Conservation (phyloP, 2,888 invertebrate species). For the Synergus japonicus region DNA sequence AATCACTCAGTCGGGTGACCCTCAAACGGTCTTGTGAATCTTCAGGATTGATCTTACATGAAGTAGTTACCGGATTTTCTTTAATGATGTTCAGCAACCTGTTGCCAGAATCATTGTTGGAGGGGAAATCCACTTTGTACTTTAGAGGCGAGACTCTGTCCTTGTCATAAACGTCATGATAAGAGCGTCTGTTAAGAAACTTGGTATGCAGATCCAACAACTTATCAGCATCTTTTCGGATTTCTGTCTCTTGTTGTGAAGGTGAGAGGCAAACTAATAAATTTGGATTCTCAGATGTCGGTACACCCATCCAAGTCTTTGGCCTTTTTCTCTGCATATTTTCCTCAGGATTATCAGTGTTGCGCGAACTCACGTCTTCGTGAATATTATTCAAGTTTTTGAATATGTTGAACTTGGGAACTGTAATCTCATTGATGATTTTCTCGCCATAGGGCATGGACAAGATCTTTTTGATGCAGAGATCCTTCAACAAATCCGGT, state of each 20-base stretch:
- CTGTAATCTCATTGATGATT: slow-evolving; percentile 75
- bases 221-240: slow-evolving; percentile 81
- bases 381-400: slow-evolving; percentile 61
- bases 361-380: slow-evolving; percentile 41
- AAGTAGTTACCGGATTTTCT: slow-evolving; percentile 61
- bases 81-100: slow-evolving; percentile 69
- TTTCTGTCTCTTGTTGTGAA: slow-evolving; percentile 81
- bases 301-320: slow-evolving; percentile 81
- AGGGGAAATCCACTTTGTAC: slow-evolving; percentile 59
- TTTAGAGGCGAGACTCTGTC: slow-evolving; percentile 60
- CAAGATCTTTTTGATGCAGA: slow-evolving; percentile 83
- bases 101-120: slow-evolving; percentile 52
- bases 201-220: slow-evolving; percentile 85
- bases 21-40: slow-evolving; percentile 66
- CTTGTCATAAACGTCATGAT: slow-evolving; percentile 76
- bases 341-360: not conserved
- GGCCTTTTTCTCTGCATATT: slow-evolving; percentile 48
- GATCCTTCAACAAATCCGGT: slow-evolving; percentile 81
- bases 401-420: slow-evolving; percentile 64
- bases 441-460: slow-evolving; percentile 85
- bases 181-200: slow-evolving; percentile 83
- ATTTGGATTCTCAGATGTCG: slow-evolving; percentile 81
- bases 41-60: not conserved
- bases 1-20: slow-evolving; percentile 72
- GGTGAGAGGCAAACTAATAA: slow-evolving; percentile 86